phyloP scores from a whole-genome alignment of 2,113 vertebrate genomes.

The Ciconia stormi region DNA sequence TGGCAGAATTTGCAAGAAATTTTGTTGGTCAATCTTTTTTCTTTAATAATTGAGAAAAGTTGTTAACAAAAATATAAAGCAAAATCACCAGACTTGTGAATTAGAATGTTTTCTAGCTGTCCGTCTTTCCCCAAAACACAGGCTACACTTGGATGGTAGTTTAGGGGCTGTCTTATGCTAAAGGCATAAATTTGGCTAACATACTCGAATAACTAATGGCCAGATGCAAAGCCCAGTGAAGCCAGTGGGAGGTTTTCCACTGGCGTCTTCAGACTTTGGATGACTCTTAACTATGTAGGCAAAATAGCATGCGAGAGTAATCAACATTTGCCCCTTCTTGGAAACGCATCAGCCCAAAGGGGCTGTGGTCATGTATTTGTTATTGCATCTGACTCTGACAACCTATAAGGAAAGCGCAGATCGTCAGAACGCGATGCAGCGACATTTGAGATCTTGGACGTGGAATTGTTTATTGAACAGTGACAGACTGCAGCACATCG shows the following conservation, averaged over 20 bases:
- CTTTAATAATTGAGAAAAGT: background rate
- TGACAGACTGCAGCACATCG: background rate
- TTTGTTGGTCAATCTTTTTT: background rate
- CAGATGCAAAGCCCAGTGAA: background rate
- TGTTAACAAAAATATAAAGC: background rate
- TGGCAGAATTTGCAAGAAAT: fast-evolving
- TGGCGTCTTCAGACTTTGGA: background rate
- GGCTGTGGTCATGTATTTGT: background rate
- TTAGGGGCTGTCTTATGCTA: background rate
- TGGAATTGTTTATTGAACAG: slow-evolving; percentile 7
- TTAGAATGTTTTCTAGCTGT: background rate
- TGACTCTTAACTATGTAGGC: background rate
- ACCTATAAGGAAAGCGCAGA: background rate
- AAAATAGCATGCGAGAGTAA: background rate
- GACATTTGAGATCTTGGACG: background rate
- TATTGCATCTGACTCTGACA: background rate
- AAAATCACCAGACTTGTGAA: background rate
- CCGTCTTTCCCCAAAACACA: background rate
- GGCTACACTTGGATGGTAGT: background rate
- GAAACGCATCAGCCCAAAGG: background rate
- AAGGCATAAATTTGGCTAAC: background rate
- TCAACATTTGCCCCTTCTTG: slow-evolving; percentile 5
- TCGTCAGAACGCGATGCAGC: background rate
- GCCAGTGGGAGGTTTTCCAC: background rate
- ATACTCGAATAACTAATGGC: background rate